phyloP scores from a whole-genome alignment of 2,888 invertebrate genomes.

The Mycalesis mineus region DNA sequence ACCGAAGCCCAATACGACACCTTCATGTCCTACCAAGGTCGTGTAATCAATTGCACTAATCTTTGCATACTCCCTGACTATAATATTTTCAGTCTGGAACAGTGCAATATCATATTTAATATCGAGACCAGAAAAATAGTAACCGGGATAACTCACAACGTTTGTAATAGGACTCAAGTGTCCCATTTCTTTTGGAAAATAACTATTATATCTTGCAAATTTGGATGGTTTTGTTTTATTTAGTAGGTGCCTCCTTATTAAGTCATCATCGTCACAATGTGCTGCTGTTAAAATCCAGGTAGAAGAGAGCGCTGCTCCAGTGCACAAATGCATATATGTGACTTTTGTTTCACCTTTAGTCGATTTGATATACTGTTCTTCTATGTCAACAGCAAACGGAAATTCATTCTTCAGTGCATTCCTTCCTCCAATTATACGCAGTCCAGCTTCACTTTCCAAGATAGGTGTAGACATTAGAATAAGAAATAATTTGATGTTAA shows the following conservation, averaged over 20 bases:
- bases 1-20: neutral
- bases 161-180: neutral
- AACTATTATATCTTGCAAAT: conserved; percentile 7
- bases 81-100: neutral
- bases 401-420: neutral
- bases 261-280: neutral
- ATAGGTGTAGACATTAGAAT: neutral
- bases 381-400: neutral
- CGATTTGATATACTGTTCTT: neutral
- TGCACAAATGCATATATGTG: neutral
- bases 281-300: conserved; percentile 12
- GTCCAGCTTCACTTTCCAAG: neutral
- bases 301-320: conserved; percentile 5
- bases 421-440: conserved; percentile 2
- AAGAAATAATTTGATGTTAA: neutral
- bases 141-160: neutral
- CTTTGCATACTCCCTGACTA: neutral
- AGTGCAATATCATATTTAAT: neutral
- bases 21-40: conserved; percentile 5
- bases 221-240: neutral
- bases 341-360: neutral
- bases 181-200: neutral
- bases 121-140: neutral
- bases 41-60: conserved; percentile 2
- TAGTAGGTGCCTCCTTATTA: too few relatives aligned